Conservation (phyloP, 1,140 invertebrate species). For the Phenacoccus solenopsis region DNA sequence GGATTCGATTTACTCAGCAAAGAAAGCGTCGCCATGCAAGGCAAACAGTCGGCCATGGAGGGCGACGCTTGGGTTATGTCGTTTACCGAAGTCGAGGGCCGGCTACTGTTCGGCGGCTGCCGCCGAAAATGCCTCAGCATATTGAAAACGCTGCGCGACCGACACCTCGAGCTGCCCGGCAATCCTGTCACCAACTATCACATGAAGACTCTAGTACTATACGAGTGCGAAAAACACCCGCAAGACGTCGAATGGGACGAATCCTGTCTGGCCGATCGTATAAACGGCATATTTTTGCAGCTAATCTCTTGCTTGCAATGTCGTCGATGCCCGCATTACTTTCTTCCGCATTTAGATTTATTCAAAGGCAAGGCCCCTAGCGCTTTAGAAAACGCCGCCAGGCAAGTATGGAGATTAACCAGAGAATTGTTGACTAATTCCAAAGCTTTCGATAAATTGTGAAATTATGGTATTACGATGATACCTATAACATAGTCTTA, state of each 20-base stretch:
- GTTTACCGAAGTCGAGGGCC: slow-evolving; percentile 87
- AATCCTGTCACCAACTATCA: slow-evolving; percentile 89
- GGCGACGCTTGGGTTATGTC: slow-evolving; percentile 95
- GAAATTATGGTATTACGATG: too few relatives aligned
- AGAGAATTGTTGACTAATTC: slow-evolving; percentile 88
- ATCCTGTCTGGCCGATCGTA: slow-evolving; percentile 77
- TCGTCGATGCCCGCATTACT: slow-evolving; percentile 89
- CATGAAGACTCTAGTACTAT: slow-evolving; percentile 86
- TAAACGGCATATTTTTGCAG: slow-evolving; percentile 93
- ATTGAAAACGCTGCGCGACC: slow-evolving; percentile 82
- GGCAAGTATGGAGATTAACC: slow-evolving; percentile 88
- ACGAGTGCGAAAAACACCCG: slow-evolving; percentile 98
- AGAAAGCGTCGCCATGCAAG: slow-evolving; percentile 71
- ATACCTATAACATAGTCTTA: too few relatives aligned
- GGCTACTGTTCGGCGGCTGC: slow-evolving; percentile 78
- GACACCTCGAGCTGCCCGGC: slow-evolving; percentile 84
- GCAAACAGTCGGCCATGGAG: slow-evolving; percentile 92
- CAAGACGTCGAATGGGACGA: slow-evolving; percentile 94
- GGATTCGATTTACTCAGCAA: slow-evolving; percentile 93
- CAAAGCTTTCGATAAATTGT: slow-evolving; percentile 84
- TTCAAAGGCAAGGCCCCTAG: slow-evolving; percentile 90
- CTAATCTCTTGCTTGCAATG: slow-evolving; percentile 95
- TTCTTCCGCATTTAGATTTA: slow-evolving; percentile 80
- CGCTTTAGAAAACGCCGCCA: slow-evolving; percentile 89
- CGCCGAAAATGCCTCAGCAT: slow-evolving; percentile 80